A percentile compares a stretch with the other conserved stretches of the same genome.
These are phyloP conservation scores for Lagenorhynchus albirostris DNA, from an alignment of 2,113 vertebrate genomes.

Conservation along the genomic window DNA sequence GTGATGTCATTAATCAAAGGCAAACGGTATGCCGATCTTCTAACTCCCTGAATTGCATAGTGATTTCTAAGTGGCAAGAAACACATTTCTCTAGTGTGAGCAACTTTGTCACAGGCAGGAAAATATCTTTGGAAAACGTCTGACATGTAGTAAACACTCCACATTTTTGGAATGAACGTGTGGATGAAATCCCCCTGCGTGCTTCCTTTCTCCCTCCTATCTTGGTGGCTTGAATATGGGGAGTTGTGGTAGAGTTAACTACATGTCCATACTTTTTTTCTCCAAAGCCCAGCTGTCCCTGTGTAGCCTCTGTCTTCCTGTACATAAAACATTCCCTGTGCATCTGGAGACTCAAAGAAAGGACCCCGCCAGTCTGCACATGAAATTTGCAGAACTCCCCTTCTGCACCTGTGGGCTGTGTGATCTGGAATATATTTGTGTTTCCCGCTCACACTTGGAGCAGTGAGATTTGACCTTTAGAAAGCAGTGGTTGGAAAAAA, in stretches of 20 bases:
- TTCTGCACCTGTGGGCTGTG: slow-evolving; percentile 70
- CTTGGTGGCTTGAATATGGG: slow-evolving; percentile 61
- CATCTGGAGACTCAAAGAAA: slow-evolving; percentile 65
- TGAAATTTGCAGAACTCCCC: slow-evolving; percentile 40
- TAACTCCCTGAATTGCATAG: neutral
- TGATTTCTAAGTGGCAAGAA: slow-evolving; percentile 46
- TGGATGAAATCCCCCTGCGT: slow-evolving; percentile 1
- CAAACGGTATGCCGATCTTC: neutral
- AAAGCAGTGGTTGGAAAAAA: slow-evolving; percentile 43
- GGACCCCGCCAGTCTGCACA: slow-evolving; percentile 22
- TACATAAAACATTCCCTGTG: slow-evolving; percentile 59
- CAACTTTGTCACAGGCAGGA: slow-evolving; percentile 29
- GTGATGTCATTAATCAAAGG: neutral
- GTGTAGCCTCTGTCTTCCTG: slow-evolving; percentile 66
- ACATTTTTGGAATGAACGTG: slow-evolving; percentile 18
- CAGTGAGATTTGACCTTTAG: slow-evolving; percentile 68
- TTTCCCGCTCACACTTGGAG: slow-evolving; percentile 63
- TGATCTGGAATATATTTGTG: slow-evolving; percentile 65
- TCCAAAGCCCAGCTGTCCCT: slow-evolving; percentile 61
- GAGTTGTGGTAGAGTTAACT: slow-evolving; percentile 62
- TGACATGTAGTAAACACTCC: slow-evolving; percentile 31
- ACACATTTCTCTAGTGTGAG: slow-evolving; percentile 1
- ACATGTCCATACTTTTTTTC: slow-evolving; percentile 48
- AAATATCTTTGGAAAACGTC: slow-evolving; percentile 45
- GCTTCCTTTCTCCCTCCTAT: slow-evolving; percentile 16